These are phyloP conservation scores for Eonycteris spelaea DNA, from an alignment of 2,113 vertebrate species.

Conservation along the genomic window DNA sequence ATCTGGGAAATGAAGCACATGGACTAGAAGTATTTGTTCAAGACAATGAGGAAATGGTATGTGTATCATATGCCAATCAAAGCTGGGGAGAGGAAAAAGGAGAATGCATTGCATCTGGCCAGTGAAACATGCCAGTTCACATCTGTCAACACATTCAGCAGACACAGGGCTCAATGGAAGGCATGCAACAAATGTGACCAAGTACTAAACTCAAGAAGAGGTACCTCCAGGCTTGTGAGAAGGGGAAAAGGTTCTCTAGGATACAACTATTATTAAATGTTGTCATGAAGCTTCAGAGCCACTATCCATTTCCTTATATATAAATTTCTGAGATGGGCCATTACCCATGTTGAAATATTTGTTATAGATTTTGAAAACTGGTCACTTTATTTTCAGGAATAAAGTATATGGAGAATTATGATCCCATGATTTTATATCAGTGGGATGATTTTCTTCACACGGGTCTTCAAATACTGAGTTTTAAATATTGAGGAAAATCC, in stretches of 20 bases:
- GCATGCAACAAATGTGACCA: slow-evolving; percentile 74
- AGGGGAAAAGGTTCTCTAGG: neutral
- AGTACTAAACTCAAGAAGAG: slow-evolving; percentile 5
- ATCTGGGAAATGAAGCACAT: neutral
- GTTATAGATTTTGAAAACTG: neutral
- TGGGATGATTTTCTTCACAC: slow-evolving; percentile 1
- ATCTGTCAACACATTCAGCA: neutral
- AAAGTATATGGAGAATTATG: neutral
- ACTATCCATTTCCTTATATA: slow-evolving; percentile 77
- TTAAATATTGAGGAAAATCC: neutral
- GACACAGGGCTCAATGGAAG: slow-evolving; percentile 26
- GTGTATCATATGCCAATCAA: neutral
- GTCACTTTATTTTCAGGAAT: slow-evolving; percentile 18
- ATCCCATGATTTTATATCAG: neutral
- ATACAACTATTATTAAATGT: neutral
- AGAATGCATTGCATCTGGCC: neutral
- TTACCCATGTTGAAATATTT: slow-evolving; percentile 30
- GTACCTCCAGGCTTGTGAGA: neutral
- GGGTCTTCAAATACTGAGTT: neutral
- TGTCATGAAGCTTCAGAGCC: slow-evolving; percentile 70
- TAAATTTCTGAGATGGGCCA: neutral
- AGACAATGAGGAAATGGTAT: slow-evolving; percentile 12
- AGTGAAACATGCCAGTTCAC: neutral
- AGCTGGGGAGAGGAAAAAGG: neutral
- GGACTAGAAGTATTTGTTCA: neutral